These are phyloP conservation scores for Rhineura floridana DNA, from an alignment of 2,113 vertebrate genomes.

Conservation along the genomic window DNA sequence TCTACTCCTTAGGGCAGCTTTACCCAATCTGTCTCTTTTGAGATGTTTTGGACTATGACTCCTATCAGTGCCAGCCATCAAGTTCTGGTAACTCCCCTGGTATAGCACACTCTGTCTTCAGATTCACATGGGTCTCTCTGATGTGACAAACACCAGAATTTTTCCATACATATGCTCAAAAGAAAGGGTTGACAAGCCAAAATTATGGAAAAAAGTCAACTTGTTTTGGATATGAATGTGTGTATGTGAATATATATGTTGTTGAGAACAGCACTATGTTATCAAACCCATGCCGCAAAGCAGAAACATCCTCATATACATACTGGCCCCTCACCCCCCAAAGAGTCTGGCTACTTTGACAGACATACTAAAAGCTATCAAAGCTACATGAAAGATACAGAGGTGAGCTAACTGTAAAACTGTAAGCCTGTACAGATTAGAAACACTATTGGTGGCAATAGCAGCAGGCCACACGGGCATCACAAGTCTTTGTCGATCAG, in stretches of 20 bases:
- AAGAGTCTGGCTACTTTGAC: background rate
- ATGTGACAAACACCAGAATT: background rate
- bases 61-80: too few species aligned
- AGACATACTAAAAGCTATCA: background rate
- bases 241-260: too few species aligned
- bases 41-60: background rate
- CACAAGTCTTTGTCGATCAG: background rate
- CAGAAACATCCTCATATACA: background rate
- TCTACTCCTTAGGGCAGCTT: too few species aligned
- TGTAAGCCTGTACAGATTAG: background rate
- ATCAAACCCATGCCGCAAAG: background rate
- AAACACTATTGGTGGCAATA: background rate
- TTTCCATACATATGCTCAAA: background rate
- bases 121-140: background rate
- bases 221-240: too few species aligned
- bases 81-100: background rate
- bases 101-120: too few species aligned
- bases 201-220: background rate
- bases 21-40: too few species aligned
- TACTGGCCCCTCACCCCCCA: background rate
- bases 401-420: rapidly evolving
- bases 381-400: rapidly evolving
- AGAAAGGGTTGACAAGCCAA: background rate
- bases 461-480: background rate
- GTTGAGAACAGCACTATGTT: too few species aligned